phyloP scores from a whole-genome alignment of 2,797 vertebrate species.

The Otus scops region DNA sequence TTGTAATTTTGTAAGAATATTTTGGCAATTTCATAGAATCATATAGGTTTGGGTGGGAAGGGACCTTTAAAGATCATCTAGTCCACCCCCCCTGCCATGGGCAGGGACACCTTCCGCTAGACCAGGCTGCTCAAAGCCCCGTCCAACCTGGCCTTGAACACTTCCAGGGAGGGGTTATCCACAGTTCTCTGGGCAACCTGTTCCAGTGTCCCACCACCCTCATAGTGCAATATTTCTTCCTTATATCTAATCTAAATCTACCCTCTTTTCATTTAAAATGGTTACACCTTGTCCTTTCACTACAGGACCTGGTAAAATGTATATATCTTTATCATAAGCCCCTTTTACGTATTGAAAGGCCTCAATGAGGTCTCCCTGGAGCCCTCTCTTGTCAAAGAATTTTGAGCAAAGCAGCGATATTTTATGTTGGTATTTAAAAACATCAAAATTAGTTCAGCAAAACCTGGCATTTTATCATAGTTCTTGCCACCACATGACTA shows the following conservation, averaged over 20 bases:
- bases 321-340: background rate
- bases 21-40: background rate
- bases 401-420: background rate
- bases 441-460: background rate
- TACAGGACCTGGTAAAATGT: background rate
- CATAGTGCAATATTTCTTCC: background rate
- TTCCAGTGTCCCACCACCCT: background rate
- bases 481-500: background rate
- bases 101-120: background rate
- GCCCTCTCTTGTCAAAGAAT: background rate
- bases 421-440: background rate
- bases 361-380: background rate
- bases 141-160: background rate
- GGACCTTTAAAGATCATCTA: background rate
- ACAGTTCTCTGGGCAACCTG: too few relatives aligned
- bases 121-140: background rate
- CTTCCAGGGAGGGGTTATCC: too few relatives aligned
- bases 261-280: background rate
- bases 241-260: background rate
- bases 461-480: background rate
- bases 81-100: accelerated
- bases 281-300: background rate
- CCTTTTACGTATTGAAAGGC: background rate
- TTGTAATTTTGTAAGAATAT: background rate
- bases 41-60: background rate